Conservation (phyloP, 1,140 invertebrate species). For the Drosophila bocqueti region DNA sequence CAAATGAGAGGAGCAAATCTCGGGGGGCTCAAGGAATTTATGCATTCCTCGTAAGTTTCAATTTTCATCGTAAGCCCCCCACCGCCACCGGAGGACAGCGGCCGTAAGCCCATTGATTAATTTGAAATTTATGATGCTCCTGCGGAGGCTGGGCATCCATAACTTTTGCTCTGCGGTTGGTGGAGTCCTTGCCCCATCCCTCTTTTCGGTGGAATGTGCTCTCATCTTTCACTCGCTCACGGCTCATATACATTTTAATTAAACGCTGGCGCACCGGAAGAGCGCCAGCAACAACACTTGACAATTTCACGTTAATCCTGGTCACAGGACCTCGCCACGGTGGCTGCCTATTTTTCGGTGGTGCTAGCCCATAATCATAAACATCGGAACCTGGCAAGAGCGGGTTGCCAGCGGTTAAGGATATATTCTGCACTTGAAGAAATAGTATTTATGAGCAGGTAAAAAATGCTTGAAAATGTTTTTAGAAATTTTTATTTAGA, state of each 20-base stretch:
- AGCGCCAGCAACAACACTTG: conserved; percentile 53
- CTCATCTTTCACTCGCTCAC: conserved; percentile 54
- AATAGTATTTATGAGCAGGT: background rate
- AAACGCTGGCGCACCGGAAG: conserved; percentile 63
- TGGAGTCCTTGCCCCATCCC: background rate
- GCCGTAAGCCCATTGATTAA: conserved; percentile 80
- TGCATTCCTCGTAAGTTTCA: conserved; percentile 66
- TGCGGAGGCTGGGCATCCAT: conserved; percentile 52
- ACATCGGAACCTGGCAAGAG: conserved; percentile 55
- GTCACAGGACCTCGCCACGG: conserved; percentile 53
- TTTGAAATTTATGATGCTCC: conserved; percentile 81
- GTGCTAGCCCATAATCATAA: conserved; percentile 69
- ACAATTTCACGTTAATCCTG: conserved; percentile 80
- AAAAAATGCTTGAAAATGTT: background rate
- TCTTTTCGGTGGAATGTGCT: conserved; percentile 12
- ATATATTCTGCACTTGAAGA: conserved; percentile 1
- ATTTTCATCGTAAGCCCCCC: conserved; percentile 56
- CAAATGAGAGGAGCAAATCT: conserved; percentile 41
- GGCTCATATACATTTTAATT: conserved; percentile 80
- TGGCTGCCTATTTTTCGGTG: conserved; percentile 52
- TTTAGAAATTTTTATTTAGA: too few species aligned
- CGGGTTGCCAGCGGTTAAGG: conserved; percentile 8
- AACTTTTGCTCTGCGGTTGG: conserved; percentile 64
- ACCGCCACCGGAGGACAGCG: conserved; percentile 24
- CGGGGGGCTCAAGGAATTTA: conserved; percentile 45